phyloP scores from a whole-genome alignment of 2,797 vertebrate genomes.

The Emys orbicularis region DNA sequence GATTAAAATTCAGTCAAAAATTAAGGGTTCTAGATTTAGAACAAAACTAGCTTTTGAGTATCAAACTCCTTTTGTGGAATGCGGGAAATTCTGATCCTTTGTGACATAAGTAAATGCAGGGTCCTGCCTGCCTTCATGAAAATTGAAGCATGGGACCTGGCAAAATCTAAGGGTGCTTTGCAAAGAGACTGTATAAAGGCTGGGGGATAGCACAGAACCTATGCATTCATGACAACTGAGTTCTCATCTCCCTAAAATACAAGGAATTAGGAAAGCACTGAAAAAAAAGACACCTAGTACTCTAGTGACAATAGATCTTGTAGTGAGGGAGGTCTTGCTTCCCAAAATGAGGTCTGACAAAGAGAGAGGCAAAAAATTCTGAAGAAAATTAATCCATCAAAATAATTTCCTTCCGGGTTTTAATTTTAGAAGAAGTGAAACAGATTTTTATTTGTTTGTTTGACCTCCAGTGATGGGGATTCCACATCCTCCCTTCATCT shows the following conservation, averaged over 20 bases:
- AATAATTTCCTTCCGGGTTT: neutral
- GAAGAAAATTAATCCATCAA: neutral
- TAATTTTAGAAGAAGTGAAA: neutral
- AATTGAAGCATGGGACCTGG: neutral
- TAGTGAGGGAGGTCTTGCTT: neutral
- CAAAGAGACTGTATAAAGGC: neutral
- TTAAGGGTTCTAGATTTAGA: neutral
- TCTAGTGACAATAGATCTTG: neutral
- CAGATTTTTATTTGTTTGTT: neutral
- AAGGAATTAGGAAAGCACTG: neutral
- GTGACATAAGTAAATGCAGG: neutral
- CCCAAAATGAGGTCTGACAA: neutral
- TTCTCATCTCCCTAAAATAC: neutral
- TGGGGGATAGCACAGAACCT: neutral
- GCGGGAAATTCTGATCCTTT: neutral
- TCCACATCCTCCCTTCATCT: neutral
- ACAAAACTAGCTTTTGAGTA: fast-evolving
- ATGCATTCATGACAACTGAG: neutral
- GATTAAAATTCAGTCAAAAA: neutral
- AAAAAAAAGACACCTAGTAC: neutral
- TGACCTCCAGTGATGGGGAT: neutral
- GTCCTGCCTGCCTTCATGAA: neutral
- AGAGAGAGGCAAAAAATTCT: neutral
- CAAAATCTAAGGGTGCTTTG: neutral
- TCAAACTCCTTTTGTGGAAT: neutral